Percentiles rank a stretch among this genome's conserved stretches.
Conservation (phyloP, 2,113 vertebrate species). For the Megaleporinus macrocephalus region DNA sequence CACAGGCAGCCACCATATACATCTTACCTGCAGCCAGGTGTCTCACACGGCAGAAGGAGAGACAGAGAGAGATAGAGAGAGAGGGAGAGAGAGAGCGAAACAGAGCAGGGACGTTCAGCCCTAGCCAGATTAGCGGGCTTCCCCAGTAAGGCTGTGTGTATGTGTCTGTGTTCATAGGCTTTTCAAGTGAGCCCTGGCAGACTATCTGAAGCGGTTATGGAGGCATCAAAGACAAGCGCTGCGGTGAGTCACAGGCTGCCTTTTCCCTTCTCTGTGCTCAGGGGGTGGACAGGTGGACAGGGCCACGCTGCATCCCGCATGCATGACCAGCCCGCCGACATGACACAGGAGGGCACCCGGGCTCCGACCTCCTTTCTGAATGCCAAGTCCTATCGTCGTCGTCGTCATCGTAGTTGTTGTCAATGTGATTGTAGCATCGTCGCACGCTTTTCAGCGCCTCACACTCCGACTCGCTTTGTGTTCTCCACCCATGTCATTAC, state of each 20-base stretch:
- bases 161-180: conserved; percentile 80
- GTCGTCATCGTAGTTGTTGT: background rate
- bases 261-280: conserved; percentile 57
- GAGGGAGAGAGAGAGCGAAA: conserved; percentile 14
- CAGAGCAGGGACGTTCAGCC: conserved; percentile 11
- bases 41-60: conserved; percentile 10
- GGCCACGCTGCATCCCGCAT: conserved; percentile 63
- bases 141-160: conserved; percentile 64
- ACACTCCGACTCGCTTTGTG: background rate
- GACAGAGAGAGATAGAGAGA: conserved; percentile 9
- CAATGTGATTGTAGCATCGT: conserved; percentile 6
- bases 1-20: conserved; percentile 25
- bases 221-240: conserved; percentile 82
- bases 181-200: conserved; percentile 84
- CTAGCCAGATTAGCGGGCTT: conserved; percentile 36
- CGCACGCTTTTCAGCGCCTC: conserved; percentile 11
- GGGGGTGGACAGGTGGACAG: conserved; percentile 44
- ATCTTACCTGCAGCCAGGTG: conserved; percentile 29
- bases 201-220: conserved; percentile 82
- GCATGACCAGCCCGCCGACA: conserved; percentile 63
- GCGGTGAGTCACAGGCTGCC: conserved; percentile 80
- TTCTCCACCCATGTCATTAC: conserved; percentile 36
- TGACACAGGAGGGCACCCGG: conserved; percentile 7
- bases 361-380: conserved; percentile 21
- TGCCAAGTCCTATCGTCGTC: background rate